Evolutionary conservation across 2,888 invertebrate genomes (phyloP).

Genomic region (Tethea ocularis): DNA sequence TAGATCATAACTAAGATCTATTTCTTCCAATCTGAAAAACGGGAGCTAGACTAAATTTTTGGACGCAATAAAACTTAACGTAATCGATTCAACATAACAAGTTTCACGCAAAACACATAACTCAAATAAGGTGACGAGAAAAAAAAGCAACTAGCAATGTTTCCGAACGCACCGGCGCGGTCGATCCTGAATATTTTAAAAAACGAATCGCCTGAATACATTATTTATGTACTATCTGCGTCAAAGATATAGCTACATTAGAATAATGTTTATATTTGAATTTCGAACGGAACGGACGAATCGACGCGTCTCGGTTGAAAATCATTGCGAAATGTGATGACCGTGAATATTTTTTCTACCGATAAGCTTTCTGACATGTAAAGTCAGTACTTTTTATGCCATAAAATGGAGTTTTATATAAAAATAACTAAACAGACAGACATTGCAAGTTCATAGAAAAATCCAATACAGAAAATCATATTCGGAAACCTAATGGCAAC

Average conservation of each 20-base stretch:
- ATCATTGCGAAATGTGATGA: neutral
- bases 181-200: neutral
- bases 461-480: no score
- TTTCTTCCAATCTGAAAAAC: no score
- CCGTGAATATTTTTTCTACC: neutral
- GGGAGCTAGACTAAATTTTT: no score
- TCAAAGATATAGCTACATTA: neutral
- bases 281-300: neutral
- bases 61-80: no score
- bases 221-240: neutral
- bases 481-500: no score
- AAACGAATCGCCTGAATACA: neutral
- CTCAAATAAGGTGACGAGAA: neutral
- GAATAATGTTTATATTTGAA: neutral
- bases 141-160: neutral
- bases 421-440: no score
- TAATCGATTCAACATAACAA: no score
- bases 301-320: neutral
- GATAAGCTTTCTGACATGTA: no score
- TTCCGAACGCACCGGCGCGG: neutral
- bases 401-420: no score
- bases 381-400: no score
- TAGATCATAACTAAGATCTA: no score
- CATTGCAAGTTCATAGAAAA: no score
- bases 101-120: neutral